Evolutionary conservation across 92 coral and sea anemone species (phyloP).

Genomic region (Porites cylindrica): DNA sequence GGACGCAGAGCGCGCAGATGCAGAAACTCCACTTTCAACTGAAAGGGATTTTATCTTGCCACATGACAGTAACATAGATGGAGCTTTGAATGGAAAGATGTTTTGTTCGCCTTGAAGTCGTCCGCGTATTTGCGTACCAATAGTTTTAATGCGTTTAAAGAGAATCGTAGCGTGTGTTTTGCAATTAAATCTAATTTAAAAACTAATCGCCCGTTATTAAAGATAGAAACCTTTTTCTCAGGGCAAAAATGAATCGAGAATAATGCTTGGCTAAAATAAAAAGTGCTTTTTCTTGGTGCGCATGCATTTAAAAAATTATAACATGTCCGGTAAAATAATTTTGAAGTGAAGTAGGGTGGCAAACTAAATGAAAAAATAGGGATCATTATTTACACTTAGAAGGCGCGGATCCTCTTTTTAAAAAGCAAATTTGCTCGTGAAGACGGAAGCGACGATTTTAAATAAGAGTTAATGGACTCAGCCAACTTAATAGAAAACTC

Average conservation of each 20-base stretch:
- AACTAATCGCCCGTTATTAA: slow-evolving; percentile 10
- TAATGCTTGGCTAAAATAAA: neutral
- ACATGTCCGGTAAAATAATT: no score
- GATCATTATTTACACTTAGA: slow-evolving; percentile 2
- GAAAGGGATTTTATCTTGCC: no score
- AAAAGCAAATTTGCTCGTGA: slow-evolving; percentile 28
- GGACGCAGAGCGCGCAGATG: neutral
- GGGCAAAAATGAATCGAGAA: neutral
- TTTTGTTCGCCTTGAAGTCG: neutral
- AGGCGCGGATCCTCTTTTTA: neutral
- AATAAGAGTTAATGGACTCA: slow-evolving; percentile 37
- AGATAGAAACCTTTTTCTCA: neutral
- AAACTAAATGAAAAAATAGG: neutral
- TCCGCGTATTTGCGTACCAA: neutral
- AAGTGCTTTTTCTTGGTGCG: neutral
- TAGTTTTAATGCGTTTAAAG: neutral
- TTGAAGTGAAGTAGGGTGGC: neutral
- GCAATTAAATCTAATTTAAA: neutral
- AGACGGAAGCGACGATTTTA: slow-evolving; percentile 48
- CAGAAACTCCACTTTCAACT: neutral
- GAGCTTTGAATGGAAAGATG: neutral
- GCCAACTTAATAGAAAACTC: neutral
- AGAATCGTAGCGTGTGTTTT: neutral
- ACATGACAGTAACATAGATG: no score
- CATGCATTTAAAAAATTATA: no score